Conservation (phyloP, 2,113 vertebrate species). For the Sorex fumeus region DNA sequence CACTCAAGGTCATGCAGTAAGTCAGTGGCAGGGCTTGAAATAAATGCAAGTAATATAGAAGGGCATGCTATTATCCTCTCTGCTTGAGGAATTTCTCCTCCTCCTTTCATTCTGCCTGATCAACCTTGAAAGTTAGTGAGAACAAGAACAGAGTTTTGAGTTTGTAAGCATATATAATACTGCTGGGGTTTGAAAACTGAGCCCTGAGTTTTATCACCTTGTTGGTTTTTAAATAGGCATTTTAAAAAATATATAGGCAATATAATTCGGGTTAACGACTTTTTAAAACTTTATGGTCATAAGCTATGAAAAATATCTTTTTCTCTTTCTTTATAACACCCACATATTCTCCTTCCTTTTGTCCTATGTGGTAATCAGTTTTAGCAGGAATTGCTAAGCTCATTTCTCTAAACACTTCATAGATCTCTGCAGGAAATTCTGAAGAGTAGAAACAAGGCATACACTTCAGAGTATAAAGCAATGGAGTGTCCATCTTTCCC, state of each 20-base stretch:
- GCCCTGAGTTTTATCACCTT: slow-evolving; percentile 36
- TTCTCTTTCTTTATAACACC: not conserved
- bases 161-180: slow-evolving; percentile 35
- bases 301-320: slow-evolving; percentile 28
- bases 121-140: slow-evolving; percentile 79
- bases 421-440: slow-evolving; percentile 39
- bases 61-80: slow-evolving; percentile 72
- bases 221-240: slow-evolving; percentile 3
- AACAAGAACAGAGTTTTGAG: slow-evolving; percentile 57
- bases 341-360: not conserved
- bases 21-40: slow-evolving; percentile 68
- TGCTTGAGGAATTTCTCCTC: slow-evolving; percentile 76
- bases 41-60: slow-evolving; percentile 72
- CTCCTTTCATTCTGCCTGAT: slow-evolving; percentile 70
- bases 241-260: not conserved
- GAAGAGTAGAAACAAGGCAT: slow-evolving; percentile 2
- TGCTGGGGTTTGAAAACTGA: slow-evolving; percentile 17
- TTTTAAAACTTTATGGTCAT: slow-evolving; percentile 60
- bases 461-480: not conserved
- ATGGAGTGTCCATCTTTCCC: not conserved
- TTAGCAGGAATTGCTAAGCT: slow-evolving; percentile 11
- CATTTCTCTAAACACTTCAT: not conserved
- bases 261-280: slow-evolving; percentile 4
- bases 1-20: slow-evolving; percentile 78
- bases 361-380: not conserved